Percentiles rank a stretch among this genome's conserved stretches.
Conservation (phyloP, 2,797 vertebrate species). For the Todus mexicanus region DNA sequence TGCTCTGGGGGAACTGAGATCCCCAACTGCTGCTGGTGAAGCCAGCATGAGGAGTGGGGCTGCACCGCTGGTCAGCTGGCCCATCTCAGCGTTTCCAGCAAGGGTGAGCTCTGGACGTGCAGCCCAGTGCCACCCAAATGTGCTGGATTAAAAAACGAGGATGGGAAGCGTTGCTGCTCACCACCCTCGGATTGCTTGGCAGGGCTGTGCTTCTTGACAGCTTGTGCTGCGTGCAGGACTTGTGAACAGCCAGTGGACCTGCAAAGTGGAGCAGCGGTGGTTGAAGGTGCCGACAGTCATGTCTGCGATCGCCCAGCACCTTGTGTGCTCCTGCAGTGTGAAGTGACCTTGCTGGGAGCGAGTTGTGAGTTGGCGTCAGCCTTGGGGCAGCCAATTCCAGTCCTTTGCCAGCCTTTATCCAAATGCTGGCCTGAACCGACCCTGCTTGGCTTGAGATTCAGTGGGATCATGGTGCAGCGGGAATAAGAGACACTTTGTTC, state of each 20-base stretch:
- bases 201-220: not conserved
- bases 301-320: not conserved
- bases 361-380: not conserved
- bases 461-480: not conserved
- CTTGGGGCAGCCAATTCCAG: not conserved
- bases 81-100: not conserved
- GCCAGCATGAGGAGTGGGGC: fast-evolving
- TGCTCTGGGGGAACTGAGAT: not conserved
- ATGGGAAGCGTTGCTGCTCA: not conserved
- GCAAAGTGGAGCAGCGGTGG: not conserved
- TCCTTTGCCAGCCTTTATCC: not conserved
- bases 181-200: not conserved
- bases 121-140: not conserved
- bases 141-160: not conserved
- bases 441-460: not conserved
- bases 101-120: fast-evolving
- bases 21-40: not conserved
- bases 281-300: not conserved
- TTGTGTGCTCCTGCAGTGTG: not conserved
- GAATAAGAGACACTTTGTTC: slow-evolving; percentile 44
- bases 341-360: fast-evolving
- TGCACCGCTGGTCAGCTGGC: fast-evolving
- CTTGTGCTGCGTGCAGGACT: not conserved
- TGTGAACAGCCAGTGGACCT: not conserved
- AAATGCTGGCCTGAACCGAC: not conserved